phyloP scores from a whole-genome alignment of 2,113 vertebrate species.

The Alces alces region DNA sequence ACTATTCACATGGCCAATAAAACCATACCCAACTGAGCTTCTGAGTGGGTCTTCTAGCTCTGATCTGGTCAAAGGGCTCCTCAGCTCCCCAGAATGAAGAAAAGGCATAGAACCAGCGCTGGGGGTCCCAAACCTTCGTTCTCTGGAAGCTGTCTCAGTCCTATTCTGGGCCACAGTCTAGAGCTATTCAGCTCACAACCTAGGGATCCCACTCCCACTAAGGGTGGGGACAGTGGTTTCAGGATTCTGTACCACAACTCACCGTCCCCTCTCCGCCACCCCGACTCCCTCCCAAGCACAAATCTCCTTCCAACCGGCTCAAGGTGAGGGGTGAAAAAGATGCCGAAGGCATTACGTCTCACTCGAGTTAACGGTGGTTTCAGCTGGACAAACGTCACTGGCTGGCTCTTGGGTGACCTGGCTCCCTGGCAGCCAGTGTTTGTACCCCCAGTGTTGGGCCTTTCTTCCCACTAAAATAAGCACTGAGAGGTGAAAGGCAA shows the following conservation, averaged over 20 bases:
- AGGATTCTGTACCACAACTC: background rate
- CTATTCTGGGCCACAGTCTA: background rate
- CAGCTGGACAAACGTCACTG: background rate
- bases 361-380: background rate
- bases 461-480: background rate
- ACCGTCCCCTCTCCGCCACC: too few species aligned
- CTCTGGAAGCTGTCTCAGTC: background rate
- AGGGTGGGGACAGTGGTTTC: background rate
- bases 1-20: slow-evolving; percentile 40
- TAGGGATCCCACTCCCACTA: background rate
- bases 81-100: background rate
- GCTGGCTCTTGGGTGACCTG: background rate
- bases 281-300: background rate
- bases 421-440: background rate
- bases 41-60: background rate
- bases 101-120: slow-evolving; percentile 17
- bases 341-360: background rate
- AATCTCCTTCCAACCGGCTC: background rate
- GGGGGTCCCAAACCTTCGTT: slow-evolving; percentile 53
- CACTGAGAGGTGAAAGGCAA: background rate
- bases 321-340: background rate
- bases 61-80: background rate
- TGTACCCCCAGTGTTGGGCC: background rate
- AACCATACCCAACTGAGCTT: background rate
- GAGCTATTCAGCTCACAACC: background rate